phyloP scores from a whole-genome alignment of 35 echinoderm and acorn worm species.

The Ophioderma brevispina region DNA sequence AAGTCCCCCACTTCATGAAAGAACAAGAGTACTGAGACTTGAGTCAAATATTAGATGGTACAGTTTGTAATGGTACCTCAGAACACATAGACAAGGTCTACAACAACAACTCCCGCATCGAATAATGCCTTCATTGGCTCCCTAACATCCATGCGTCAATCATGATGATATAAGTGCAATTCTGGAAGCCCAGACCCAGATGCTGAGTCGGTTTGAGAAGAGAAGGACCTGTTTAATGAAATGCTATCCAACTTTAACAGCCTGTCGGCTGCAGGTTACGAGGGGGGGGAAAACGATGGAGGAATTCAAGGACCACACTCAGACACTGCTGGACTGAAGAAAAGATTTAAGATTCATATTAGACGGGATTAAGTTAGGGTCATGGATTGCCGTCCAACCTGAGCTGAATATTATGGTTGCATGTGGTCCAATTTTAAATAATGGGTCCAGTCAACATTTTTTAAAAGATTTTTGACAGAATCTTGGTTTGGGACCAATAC shows the following conservation, averaged over 20 bases:
- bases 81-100: too few relatives aligned
- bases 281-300: conserved; percentile 70
- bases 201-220: conserved; percentile 95
- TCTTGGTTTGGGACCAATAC: too few relatives aligned
- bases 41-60: too few relatives aligned
- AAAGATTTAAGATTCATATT: conserved; percentile 77
- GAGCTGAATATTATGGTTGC: neutral
- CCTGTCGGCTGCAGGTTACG: conserved; percentile 64
- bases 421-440: neutral
- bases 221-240: conserved; percentile 50
- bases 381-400: too few relatives aligned
- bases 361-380: conserved; percentile 81
- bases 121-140: conserved; percentile 83
- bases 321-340: conserved; percentile 71
- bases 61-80: too few relatives aligned
- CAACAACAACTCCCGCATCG: conserved; percentile 55
- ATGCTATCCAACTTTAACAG: conserved; percentile 92
- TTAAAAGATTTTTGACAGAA: too few relatives aligned
- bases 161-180: conserved; percentile 86
- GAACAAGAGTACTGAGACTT: too few relatives aligned
- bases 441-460: neutral
- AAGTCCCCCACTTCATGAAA: too few relatives aligned
- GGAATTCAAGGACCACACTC: conserved; percentile 84
- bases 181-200: conserved; percentile 74
- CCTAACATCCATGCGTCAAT: conserved; percentile 76